Base-by-base conservation (phyloP, 1,140 invertebrate species). In the Nasonia longicornis region DNA sequence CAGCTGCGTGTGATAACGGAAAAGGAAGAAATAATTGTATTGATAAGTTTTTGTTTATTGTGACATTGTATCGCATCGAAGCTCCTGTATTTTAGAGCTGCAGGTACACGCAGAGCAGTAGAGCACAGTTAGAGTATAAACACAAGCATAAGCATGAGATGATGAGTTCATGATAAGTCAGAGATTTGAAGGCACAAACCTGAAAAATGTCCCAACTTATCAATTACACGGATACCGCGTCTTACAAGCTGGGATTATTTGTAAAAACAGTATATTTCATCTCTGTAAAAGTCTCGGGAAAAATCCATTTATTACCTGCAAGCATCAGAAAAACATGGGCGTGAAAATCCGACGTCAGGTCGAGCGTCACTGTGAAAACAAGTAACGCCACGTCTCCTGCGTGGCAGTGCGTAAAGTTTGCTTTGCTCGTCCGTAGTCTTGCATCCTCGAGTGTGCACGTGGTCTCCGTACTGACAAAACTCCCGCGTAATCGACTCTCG, bases 401-500 rank as follows among this genome's bases (percentile, higher is more conserved):
- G 20, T 42, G 38, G 20, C 52, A n/a, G 14, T 35, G 31, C 20
- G 16, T 7, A 20, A 58, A 7, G 16, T 58, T n/a, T 58, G 20
- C 52, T 58, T 58, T 58, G 52, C 20, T 58, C 14, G 52, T 58
- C 52, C 48, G 16, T 20, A 52, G 48, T 52, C 48, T 52, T 71
- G 29, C 69, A 42, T 38, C 31, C 45, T 38, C 35, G 69, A 38
- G 48, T 66, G 48, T 66, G 58, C 75, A 77, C 14, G 52, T 69
- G 35, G 22, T 67, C 64, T 77, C 22, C 69, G n/a, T 16, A 71
- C 35, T 67, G 42, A 31, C 48, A 35, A 71, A 67, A 77, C 38
- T 66, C 76, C 11, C 76, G 26, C 64, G 64, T 77, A 77, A 26
- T 77, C 64, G 35, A 77, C 35, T 67, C 76, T 64, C 64, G 52